Evolutionary conservation across 2,113 vertebrate species (phyloP).

Genomic region (Stegostoma tigrinum): DNA sequence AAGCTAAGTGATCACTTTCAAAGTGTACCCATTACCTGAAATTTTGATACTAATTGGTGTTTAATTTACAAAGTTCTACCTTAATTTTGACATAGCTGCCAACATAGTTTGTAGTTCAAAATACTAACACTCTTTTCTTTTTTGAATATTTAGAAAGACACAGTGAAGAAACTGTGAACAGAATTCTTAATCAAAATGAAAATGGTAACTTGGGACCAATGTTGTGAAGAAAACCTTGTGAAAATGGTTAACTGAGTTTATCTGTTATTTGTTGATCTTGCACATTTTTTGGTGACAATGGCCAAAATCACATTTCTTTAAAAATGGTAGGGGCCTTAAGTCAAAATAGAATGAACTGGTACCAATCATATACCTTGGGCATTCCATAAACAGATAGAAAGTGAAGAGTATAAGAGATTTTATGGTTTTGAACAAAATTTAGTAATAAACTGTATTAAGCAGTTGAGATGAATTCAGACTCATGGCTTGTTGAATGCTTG

Average conservation of each 20-base stretch:
- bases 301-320: background rate
- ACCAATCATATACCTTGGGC: background rate
- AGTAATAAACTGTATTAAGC: background rate
- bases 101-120: background rate
- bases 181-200: background rate
- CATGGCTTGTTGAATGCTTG: background rate
- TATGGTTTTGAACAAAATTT: background rate
- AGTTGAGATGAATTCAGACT: background rate
- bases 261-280: background rate
- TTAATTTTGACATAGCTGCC: background rate
- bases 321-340: no score
- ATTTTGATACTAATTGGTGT: no score
- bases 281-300: background rate
- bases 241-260: background rate
- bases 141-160: background rate
- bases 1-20: no score
- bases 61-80: background rate
- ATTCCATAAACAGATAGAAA: background rate
- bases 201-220: background rate
- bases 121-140: background rate
- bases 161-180: background rate
- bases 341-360: background rate
- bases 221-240: background rate
- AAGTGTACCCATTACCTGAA: no score
- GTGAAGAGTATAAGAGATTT: background rate